Evolutionary conservation across 2,797 vertebrate species (phyloP).

Genomic region (Lagocephalus sceleratus): DNA sequence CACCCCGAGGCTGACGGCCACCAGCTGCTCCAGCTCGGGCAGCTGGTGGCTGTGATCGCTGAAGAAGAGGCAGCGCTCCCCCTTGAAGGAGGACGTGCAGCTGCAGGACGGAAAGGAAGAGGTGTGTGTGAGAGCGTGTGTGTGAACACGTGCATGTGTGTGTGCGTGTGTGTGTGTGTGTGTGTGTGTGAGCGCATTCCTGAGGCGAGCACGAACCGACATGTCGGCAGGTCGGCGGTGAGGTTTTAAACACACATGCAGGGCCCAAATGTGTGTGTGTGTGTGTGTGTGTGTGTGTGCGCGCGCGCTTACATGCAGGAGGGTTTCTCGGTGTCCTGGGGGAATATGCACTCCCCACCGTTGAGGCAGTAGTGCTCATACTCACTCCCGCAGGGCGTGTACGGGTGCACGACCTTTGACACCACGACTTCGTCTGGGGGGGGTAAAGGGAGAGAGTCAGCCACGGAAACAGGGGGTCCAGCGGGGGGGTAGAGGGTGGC

Average conservation of each 20-base stretch:
- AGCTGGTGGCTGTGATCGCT: rapidly evolving
- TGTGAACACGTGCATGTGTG: background rate
- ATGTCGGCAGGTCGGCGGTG: constrained; percentile 7
- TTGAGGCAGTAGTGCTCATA: constrained; percentile 60
- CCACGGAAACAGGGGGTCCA: no score
- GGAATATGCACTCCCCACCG: constrained; percentile 62
- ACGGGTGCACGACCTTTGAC: constrained; percentile 18
- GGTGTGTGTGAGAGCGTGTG: constrained; percentile 13
- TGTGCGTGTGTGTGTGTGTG: constrained; percentile 10
- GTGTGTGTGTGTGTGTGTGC: background rate
- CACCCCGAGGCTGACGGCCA: constrained; percentile 54
- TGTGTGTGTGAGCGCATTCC: constrained; percentile 37
- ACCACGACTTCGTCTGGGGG: constrained; percentile 40
- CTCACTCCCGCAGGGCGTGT: constrained; percentile 45
- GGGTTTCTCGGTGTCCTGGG: constrained; percentile 54
- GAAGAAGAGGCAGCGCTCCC: constrained; percentile 54
- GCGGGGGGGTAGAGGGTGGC: no score
- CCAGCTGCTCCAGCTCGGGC: constrained; percentile 35
- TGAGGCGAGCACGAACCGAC: constrained; percentile 35
- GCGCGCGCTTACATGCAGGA: constrained; percentile 63
- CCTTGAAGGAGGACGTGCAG: constrained; percentile 44
- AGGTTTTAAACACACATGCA: background rate
- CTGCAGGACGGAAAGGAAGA: constrained; percentile 34
- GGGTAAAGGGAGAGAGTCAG: background rate
- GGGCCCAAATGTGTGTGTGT: background rate